Base-by-base conservation (phyloP, 2,113 vertebrate genomes). In the Rafetus swinhoei region DNA sequence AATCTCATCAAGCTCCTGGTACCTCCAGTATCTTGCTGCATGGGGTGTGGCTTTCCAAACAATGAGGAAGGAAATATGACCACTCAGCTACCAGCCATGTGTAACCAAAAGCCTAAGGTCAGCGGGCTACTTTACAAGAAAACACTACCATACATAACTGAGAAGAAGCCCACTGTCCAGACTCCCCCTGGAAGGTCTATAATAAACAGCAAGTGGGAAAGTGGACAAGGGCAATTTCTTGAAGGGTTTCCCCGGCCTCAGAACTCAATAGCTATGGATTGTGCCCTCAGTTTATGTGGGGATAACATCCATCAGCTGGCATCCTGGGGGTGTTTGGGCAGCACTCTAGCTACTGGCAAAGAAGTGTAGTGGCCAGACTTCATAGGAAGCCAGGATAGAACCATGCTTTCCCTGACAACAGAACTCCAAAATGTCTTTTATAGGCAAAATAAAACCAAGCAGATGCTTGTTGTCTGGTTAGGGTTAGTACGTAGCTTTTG, bases 141-240 rank as follows among this genome's bases (percentile, higher is more conserved):
- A 53, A 24, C 35, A 52, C 16, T 2, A 22, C 62, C 3, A 0
- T 0, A 13, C 6, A 35, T 65, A 56, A 29, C 24, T 3, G 45
- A 45, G 45, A 45, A 39, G 54, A 45, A 25, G 7, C 18, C 15
- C 55, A 11, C 65, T 15, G 27, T 32, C 52, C 24, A 45, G 39
- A 21, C 22, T 1, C 2, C 50, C 39, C n/a, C 7, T 1, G 6
- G 13, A 25, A 54, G 0, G 7, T n/a, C 16, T 69, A 2, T 7
- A 4, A 14, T 1, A 25, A 15, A 22, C 35, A 54, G 59, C 16
- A 5, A 0, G 3, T 7, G 52, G 39, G n/a, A 4, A 15, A 35
- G 69, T n/a, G 19, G 45, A 69, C 10, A 59, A 14, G 62, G 2
- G 1, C 1, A 21, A 22, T 1, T 7, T 18, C 89, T 54, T 6